Percentiles rank a stretch among this genome's conserved stretches.
Evolutionary conservation across 37 sponge, comb jelly and placozoan genomes (phyloP).

Genomic region (Eunapius fragilis): DNA sequence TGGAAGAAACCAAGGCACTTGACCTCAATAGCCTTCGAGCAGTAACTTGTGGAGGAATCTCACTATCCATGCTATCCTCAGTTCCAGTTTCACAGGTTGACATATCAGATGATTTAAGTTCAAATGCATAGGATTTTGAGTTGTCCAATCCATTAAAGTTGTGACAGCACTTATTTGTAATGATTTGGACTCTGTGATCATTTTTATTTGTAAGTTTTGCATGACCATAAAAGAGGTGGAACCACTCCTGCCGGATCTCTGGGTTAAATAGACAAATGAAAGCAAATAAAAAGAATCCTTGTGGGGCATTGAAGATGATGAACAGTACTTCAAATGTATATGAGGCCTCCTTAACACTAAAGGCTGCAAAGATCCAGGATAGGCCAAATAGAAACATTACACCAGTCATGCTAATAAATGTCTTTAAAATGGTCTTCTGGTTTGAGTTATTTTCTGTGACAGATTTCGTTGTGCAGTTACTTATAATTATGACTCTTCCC

Average conservation of each 20-base stretch:
- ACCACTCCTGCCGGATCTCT: conserved; percentile 51
- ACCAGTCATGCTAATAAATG: conserved; percentile 27
- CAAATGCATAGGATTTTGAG: too few species aligned
- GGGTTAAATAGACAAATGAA: conserved; percentile 51
- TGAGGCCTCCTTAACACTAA: conserved; percentile 33
- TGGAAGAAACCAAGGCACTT: too few species aligned
- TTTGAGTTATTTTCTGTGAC: neutral
- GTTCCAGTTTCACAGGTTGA: too few species aligned
- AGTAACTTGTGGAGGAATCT: too few species aligned
- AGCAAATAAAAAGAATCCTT: conserved; percentile 64
- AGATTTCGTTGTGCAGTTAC: conserved; percentile 2
- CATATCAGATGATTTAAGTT: too few species aligned
- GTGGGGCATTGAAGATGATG: conserved; percentile 52
- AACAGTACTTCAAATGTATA: conserved; percentile 60
- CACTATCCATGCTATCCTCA: too few species aligned
- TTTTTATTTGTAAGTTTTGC: too few species aligned
- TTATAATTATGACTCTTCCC: conserved; percentile 21
- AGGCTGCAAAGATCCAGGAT: conserved; percentile 69
- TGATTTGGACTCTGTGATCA: too few species aligned
- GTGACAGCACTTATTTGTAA: too few species aligned
- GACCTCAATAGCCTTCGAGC: too few species aligned
- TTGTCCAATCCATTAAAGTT: too few species aligned
- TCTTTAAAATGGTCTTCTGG: neutral
- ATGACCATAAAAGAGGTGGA: neutral
- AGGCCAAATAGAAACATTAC: conserved; percentile 61